Conservation (phyloP, 2,888 invertebrate genomes). For the Apotomis capreana region DNA sequence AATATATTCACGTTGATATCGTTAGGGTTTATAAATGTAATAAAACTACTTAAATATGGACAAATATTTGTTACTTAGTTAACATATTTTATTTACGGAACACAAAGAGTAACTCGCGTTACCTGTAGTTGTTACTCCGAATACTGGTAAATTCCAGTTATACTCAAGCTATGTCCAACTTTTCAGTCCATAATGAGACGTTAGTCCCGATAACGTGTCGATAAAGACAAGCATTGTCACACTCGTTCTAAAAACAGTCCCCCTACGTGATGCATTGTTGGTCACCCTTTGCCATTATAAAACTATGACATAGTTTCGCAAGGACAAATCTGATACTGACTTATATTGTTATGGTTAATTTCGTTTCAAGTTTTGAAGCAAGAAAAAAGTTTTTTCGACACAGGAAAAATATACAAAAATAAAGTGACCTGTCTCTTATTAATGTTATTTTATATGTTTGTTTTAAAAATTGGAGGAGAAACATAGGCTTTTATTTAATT, state of each 20-base stretch:
- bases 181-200: constrained; percentile 27
- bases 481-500: too few relatives aligned
- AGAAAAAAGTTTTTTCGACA: neutral
- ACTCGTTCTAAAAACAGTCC: constrained; percentile 31
- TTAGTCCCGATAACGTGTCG: constrained; percentile 22
- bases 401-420: too few relatives aligned
- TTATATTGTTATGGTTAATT: neutral
- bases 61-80: too few relatives aligned
- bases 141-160: neutral
- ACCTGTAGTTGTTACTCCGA: neutral
- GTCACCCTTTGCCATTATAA: constrained; percentile 24
- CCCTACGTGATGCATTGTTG: constrained; percentile 16
- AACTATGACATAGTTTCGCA: constrained; percentile 7
- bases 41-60: too few relatives aligned
- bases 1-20: too few relatives aligned
- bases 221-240: constrained; percentile 18
- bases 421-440: too few relatives aligned
- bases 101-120: too few relatives aligned
- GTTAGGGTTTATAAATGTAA: too few relatives aligned
- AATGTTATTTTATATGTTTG: too few relatives aligned
- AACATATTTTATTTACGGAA: too few relatives aligned
- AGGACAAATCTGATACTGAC: neutral
- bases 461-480: too few relatives aligned
- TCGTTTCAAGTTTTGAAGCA: neutral
- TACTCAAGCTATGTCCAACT: constrained; percentile 5